A percentile compares a stretch with the other conserved stretches of the same genome.
Conservation (phyloP, 2,113 vertebrate species). For the Saguinus imperator region DNA sequence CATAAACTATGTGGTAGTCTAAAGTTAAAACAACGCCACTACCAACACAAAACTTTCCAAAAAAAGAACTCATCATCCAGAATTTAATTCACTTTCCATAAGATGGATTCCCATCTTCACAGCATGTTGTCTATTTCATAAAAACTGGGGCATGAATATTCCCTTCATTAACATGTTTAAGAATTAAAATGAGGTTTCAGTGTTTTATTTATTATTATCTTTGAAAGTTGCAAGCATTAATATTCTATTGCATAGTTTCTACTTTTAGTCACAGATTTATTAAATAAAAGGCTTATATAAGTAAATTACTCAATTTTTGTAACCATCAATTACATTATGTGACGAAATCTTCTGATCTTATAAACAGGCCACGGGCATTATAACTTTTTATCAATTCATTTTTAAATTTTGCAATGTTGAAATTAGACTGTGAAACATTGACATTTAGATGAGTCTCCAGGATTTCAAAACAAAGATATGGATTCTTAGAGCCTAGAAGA, state of each 20-base stretch:
- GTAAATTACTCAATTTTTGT: constrained; percentile 52
- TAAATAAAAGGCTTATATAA: constrained; percentile 58
- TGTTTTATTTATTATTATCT: constrained; percentile 64
- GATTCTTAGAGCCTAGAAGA: not conserved
- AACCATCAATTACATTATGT: constrained; percentile 28
- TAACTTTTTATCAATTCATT: constrained; percentile 18
- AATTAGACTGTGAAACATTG: not conserved
- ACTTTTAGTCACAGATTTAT: constrained; percentile 65
- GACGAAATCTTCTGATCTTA: constrained; percentile 53
- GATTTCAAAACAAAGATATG: not conserved
- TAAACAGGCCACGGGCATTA: not conserved
- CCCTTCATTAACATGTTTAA: constrained; percentile 57
- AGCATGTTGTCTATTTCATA: constrained; percentile 62
- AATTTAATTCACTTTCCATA: constrained; percentile 47
- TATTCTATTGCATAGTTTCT: constrained; percentile 28
- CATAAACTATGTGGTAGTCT: not conserved
- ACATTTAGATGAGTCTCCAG: not conserved
- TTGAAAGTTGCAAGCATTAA: constrained; percentile 54
- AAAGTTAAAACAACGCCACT: not conserved
- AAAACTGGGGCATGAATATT: constrained; percentile 45
- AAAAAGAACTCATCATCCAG: constrained; percentile 17
- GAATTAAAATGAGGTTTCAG: constrained; percentile 57
- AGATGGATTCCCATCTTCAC: constrained; percentile 57
- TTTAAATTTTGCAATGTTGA: not conserved
- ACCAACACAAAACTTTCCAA: not conserved